Evolutionary conservation across 2,888 invertebrate species (phyloP).

Genomic region (Phaedon cochleariae): DNA sequence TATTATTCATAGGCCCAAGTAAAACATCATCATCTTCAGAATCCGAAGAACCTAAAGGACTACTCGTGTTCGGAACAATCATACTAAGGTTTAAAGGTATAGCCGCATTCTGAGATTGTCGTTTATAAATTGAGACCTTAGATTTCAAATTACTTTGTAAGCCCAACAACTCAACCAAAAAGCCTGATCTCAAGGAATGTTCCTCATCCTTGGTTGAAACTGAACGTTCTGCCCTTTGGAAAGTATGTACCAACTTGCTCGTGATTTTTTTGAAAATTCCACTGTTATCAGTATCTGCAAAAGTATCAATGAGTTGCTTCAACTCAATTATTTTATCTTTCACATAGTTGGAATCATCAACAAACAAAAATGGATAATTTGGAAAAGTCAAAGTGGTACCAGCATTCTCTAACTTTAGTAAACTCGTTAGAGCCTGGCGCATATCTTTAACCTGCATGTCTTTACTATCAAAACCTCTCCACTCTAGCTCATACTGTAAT

Average conservation of each 20-base stretch:
- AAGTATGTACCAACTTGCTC: conserved; percentile 19
- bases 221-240: conserved; percentile 11
- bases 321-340: not conserved
- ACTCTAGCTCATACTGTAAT: not conserved
- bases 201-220: conserved; percentile 15
- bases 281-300: not conserved
- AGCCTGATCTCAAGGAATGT: not conserved
- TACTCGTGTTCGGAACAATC: not conserved
- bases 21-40: no score
- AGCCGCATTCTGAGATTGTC: not conserved
- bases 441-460: not conserved
- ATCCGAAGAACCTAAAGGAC: no score
- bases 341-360: not conserved
- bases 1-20: not conserved
- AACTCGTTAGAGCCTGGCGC: not conserved
- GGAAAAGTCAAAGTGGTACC: not conserved
- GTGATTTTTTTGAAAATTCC: conserved; percentile 1
- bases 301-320: not conserved
- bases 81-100: not conserved
- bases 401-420: not conserved
- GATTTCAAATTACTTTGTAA: conserved; percentile 12
- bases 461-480: not conserved
- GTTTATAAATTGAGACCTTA: not conserved
- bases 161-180: conserved; percentile 7
- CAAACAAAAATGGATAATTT: not conserved